phyloP scores from a whole-genome alignment of 2,113 vertebrate species.

The Pipa parva region DNA sequence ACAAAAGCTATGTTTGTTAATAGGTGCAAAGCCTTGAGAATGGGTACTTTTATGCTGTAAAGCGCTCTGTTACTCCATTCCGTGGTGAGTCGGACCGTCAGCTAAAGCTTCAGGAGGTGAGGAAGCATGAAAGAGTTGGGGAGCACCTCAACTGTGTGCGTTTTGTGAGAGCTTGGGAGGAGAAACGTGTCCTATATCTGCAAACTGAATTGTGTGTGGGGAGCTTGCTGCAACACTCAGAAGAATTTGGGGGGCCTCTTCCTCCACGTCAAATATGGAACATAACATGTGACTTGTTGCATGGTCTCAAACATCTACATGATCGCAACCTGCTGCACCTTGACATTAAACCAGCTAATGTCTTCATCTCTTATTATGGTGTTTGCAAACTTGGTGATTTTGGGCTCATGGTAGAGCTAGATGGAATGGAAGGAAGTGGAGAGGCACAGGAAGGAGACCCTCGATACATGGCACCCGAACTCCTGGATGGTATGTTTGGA shows the following conservation, averaged over 20 bases:
- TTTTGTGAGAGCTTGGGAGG: constrained; percentile 82
- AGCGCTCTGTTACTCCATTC: constrained; percentile 76
- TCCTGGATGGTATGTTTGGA: constrained; percentile 72
- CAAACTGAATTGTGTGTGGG: constrained; percentile 82
- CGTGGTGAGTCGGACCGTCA: constrained; percentile 73
- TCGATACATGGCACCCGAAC: constrained; percentile 85
- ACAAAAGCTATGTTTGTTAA: neutral
- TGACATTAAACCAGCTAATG: constrained; percentile 84
- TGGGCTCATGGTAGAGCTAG: constrained; percentile 73
- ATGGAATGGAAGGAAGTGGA: constrained; percentile 15
- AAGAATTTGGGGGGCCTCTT: constrained; percentile 58
- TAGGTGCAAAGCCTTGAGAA: constrained; percentile 75
- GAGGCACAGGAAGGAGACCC: constrained; percentile 83
- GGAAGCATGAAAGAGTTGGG: constrained; percentile 74
- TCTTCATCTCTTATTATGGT: constrained; percentile 73
- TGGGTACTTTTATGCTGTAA: constrained; percentile 75
- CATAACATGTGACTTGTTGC: constrained; percentile 77
- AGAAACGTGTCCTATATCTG: constrained; percentile 75
- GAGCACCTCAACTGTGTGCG: constrained; percentile 75
- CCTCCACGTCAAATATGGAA: constrained; percentile 72
- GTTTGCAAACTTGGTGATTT: constrained; percentile 85
- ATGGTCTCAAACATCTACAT: constrained; percentile 76
- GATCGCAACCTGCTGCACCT: constrained; percentile 72
- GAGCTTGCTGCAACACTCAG: constrained; percentile 74
- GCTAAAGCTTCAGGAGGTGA: constrained; percentile 72